Evolutionary conservation across 2,113 vertebrate species (phyloP).

Genomic region (Natator depressus): DNA sequence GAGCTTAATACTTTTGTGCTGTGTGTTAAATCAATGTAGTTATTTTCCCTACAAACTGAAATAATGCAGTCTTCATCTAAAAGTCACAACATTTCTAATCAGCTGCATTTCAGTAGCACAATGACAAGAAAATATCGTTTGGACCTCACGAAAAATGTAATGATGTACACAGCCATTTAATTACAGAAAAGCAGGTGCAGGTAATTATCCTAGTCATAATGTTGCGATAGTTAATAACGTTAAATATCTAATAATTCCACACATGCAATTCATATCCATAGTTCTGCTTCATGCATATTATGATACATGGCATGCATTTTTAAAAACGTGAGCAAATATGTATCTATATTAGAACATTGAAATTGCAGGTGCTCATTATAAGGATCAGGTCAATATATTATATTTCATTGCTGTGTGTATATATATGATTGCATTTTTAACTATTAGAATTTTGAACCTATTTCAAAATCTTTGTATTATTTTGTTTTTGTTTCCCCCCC

Average conservation of each 20-base stretch:
- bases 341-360: neutral
- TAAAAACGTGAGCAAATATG: neutral
- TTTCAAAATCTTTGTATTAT: neutral
- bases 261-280: slow-evolving; percentile 29
- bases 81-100: slow-evolving; percentile 55
- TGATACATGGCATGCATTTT: neutral
- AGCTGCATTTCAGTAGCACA: slow-evolving; percentile 43
- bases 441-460: neutral
- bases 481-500: neutral
- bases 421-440: neutral
- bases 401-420: neutral
- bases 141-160: slow-evolving; percentile 54
- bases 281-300: neutral
- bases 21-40: slow-evolving; percentile 12
- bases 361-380: neutral
- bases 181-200: slow-evolving; percentile 60
- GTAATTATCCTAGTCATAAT: slow-evolving; percentile 64
- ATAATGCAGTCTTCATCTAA: slow-evolving; percentile 38
- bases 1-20: slow-evolving; percentile 8
- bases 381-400: neutral
- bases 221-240: slow-evolving; percentile 60
- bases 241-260: slow-evolving; percentile 66
- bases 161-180: slow-evolving; percentile 54
- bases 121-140: slow-evolving; percentile 16
- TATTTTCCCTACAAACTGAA: slow-evolving; percentile 36